Evolutionary conservation across 2,888 invertebrate genomes (phyloP), one percentile per base, ranked within the genome.

Genomic region (Ganaspis brasiliensis): DNA sequence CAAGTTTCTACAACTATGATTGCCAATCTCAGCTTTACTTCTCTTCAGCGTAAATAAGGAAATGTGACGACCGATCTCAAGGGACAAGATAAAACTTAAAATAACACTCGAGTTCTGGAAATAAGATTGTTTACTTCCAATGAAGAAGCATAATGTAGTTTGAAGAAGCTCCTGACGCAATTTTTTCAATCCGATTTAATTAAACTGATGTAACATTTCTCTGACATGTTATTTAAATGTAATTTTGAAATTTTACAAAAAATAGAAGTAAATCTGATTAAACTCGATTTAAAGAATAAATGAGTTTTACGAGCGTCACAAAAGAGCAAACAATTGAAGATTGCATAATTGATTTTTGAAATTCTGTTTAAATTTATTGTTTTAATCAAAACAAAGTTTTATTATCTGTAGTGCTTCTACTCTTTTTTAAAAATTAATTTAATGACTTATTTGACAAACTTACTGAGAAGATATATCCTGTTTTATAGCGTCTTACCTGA

Each of bases 1-100:
- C 8, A 40, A 63, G 63, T 63, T 40, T 63, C 52, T 52, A 16
- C 40, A 63, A 63, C 63, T 63, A 10, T 63, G 40, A 63, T 63
- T 63, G 63, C 63, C 63, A 63, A 63, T 63, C 40, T 63, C 40
- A 40, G 40, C 40, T 40, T 40, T 12, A 14, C 37, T 37, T 19
- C 21, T 21, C 40, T 40, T 63, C 19, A 63, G 37, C n/a, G 40
- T 24, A 40, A 63, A 63, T 63, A 63, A 63, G 21, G 14, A 63
- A 40, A 40, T 40, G 14, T 24, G 21, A 63, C 40, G 40, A 24
- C 21, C 14, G 40, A 16, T 37, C 21, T 21, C 63, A 40, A 63
- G 40, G 40, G 21, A 52, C 52, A 63, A 21, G 21, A 63, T 63
- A 40, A 63, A 63, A 63, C 63, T 63, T 40, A 8, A 63, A 40